Evolutionary conservation across 1,140 invertebrate genomes (phyloP).

Genomic region (Sesamia nonagrioides): DNA sequence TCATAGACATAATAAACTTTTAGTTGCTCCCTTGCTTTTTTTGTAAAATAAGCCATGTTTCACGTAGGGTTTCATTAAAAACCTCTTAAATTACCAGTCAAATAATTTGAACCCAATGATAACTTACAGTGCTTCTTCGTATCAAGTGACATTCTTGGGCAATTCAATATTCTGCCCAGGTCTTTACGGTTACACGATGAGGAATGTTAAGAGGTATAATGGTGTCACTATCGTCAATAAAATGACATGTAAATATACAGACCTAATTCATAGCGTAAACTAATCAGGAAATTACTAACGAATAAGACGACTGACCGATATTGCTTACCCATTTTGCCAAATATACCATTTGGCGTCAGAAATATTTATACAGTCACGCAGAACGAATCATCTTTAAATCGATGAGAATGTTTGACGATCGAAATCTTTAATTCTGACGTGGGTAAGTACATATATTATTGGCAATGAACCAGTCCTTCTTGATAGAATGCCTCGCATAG

Average conservation of each 20-base stretch:
- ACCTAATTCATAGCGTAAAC: background rate
- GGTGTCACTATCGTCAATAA: background rate
- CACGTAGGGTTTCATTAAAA: constrained; percentile 13
- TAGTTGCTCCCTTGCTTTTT: background rate
- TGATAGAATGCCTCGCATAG: constrained; percentile 31
- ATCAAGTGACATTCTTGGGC: background rate
- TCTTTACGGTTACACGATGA: background rate
- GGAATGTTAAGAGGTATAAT: background rate
- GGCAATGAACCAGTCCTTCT: constrained; percentile 34
- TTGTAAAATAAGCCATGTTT: background rate
- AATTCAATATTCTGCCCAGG: background rate
- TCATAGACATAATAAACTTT: background rate
- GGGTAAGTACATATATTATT: constrained; percentile 33
- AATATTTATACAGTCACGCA: constrained; percentile 61
- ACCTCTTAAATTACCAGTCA: background rate
- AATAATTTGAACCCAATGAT: background rate
- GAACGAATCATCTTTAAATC: constrained; percentile 67
- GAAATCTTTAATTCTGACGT: constrained; percentile 40
- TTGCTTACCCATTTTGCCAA: constrained; percentile 55
- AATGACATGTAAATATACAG: background rate
- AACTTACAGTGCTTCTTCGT: background rate
- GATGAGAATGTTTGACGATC: constrained; percentile 54
- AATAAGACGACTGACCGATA: background rate
- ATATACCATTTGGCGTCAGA: constrained; percentile 55
- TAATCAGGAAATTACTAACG: background rate